Evolutionary conservation across 64 coral and sea anemone species (phyloP), one percentile per base, ranked within the genome.

Genomic region (Cladopsammia gracilis): DNA sequence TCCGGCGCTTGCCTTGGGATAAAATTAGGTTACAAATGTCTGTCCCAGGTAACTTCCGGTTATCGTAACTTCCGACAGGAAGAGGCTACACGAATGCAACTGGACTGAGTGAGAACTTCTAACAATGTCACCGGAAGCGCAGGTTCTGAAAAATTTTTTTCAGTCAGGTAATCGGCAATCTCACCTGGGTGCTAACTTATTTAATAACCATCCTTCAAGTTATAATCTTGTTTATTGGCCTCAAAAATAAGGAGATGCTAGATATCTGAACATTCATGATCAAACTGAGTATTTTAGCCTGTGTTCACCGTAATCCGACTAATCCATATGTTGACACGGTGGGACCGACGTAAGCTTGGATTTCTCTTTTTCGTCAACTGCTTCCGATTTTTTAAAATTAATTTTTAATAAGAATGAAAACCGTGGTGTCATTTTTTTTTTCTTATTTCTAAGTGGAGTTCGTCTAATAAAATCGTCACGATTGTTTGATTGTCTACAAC

Each of bases 61-160:
- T 79, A 79, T 60, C 49, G 75, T 54, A 77, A 77, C 56, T 77
- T 77, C 75, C 75, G 48, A 54, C 22, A 56, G 48, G 75, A 77
- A 77, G 8, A 77, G 75, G 50, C 48, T 22, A 57, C 45, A 77
- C 22, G 48, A 52, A 46, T 23, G n/a, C 9, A 77, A 25, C 12
- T 45, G 44, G 14, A 23, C 18, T 71, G 42, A 20, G n/a, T 25
- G 44, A 49, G 48, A 20, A 34, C 34, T 34, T 34, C 34, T 34
- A 34, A 34, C 34, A 34, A 34, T 34, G 34, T 15, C 61, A 13
- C 14, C 4, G 18, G 18, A 20, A 20, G 5, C 18, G 13, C 61
- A 64, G 5, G 14, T 19, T 13, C 1, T 64, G 14, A 24, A 16
- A 75, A 20, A 52, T 22, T 18, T 54, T 23, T 7, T 5, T n/a